Base-by-base conservation (phyloP, 2,888 invertebrate genomes). In the Seira sanloemensis region DNA sequence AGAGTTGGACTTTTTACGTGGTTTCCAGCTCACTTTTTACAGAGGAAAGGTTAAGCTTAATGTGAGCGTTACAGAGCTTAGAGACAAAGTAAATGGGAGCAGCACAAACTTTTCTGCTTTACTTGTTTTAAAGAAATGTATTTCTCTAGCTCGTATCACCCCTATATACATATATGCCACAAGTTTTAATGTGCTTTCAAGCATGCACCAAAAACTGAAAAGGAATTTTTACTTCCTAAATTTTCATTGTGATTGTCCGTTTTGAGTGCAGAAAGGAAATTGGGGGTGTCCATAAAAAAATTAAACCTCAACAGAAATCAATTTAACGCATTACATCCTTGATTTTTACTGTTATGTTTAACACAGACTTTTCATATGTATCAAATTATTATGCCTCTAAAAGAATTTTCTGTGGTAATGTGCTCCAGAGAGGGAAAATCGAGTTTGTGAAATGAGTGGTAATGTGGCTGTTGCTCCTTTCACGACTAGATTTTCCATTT, bases 301-400 rank as follows among this genome's bases (percentile, higher is more conserved):
- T 54, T 77, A 54, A 76, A 71, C 66, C 50, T 71, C 66, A 82
- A 81, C 50, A 76, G 24, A 76, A 82, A 77, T 77, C 82, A 76
- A 82, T 82, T 82, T 82, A 76, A 24, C 65, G 72, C 77, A 82
- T 82, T 76, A 69, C 23, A 19, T 21, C 46, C 54, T 21, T 75
- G 54, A 65, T 37, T 73, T 16, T 67, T 66, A 21, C 23, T 58
- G 37, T 37, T 37, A 37, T 37, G 37, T 37, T 4, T 12, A 37
- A 37, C 12, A 37, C 12, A 37, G n/a, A 37, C 5, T 37, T 37
- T 37, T 37, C 37, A n/a, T n/a, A n/a, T n/a, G n/a, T n/a, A n/a
- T n/a, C n/a, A n/a, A n/a, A n/a, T n/a, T n/a, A n/a, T n/a, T n/a
- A n/a, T n/a, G n/a, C n/a, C n/a, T n/a, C n/a, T n/a, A n/a, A n/a